A percentile compares a stretch with the other conserved stretches of the same genome.
These are phyloP conservation scores for Microctenopoma lineatum DNA, from an alignment of 2,797 vertebrate genomes.

Conservation along the genomic window DNA sequence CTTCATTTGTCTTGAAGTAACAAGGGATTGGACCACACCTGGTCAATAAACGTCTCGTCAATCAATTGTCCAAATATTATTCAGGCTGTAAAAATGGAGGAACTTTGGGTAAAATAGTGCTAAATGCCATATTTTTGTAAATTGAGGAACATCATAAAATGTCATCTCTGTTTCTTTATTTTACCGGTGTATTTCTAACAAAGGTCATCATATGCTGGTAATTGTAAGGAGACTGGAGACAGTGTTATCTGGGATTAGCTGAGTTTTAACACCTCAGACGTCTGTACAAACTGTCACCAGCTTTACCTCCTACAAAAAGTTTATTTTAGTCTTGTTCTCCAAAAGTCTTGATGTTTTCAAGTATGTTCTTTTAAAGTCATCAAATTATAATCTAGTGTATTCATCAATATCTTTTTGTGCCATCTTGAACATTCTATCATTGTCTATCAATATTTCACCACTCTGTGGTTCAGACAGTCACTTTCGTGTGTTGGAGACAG, in stretches of 20 bases:
- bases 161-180: too few species aligned
- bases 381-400: background rate
- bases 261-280: background rate
- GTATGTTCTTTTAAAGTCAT: background rate
- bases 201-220: background rate
- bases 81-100: too few species aligned
- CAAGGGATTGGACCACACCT: too few species aligned
- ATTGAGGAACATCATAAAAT: too few species aligned
- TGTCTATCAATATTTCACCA: constrained; percentile 31
- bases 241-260: too few species aligned
- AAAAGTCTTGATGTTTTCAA: background rate
- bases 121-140: too few species aligned
- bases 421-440: constrained; percentile 11
- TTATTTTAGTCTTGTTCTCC: background rate
- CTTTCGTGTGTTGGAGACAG: constrained; percentile 33
- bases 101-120: too few species aligned
- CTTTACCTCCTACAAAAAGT: background rate
- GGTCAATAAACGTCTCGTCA: too few species aligned
- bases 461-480: constrained; percentile 10
- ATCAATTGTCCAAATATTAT: too few species aligned
- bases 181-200: too few species aligned
- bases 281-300: background rate
- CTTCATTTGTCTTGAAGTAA: too few species aligned
- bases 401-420: constrained; percentile 28
- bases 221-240: too few species aligned